Base-by-base conservation (phyloP, 2,888 invertebrate genomes). In the Baronia brevicornis region DNA sequence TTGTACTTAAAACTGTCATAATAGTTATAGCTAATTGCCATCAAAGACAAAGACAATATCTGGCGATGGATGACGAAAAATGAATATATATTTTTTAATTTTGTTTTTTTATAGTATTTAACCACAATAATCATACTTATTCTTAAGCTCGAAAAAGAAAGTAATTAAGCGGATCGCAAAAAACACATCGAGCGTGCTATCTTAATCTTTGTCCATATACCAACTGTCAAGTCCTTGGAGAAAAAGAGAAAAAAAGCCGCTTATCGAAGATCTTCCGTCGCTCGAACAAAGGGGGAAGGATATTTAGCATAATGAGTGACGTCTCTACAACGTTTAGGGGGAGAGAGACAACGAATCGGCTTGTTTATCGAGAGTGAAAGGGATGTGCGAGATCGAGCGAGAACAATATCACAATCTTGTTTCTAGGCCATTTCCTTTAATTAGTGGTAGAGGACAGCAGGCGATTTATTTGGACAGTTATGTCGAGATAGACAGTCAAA, bases 321-420 rank as follows among this genome's bases (percentile, higher is more conserved):
- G 74, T 74, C 71, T 64, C 68, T 63, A 54, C 58, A 73, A 65
- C 80, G 71, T 79, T 82, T 80, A 79, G 78, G 42, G 53, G 28
- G 58, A 75, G 26, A 12, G 62, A 40, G 75, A 73, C 1, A 27
- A 46, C 1, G 3, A 4, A 38, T 66, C 45, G 0, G 1, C 9
- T 4, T 3, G 11, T 1, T 2, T 1, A 1, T 0, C 1, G 7
- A 2, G 57, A 28, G 14, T 12, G 65, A 73, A 19, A 29, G 51
- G 30, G 72, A 69, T 0, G 33, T 59, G 2, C 17, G 39, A 50
- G 53, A 52, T 69, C 67, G 62, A 58, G 59, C 60, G 72, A 72
- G 77, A 71, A 84, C 84, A 84, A 84, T 84, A 80, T 78, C 82
- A 71, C 84, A 85, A 85, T 85, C 84, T 85, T 85, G 85, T 85